Evolutionary conservation across 2,113 vertebrate genomes (phyloP).

Genomic region (Caranx melampygus): DNA sequence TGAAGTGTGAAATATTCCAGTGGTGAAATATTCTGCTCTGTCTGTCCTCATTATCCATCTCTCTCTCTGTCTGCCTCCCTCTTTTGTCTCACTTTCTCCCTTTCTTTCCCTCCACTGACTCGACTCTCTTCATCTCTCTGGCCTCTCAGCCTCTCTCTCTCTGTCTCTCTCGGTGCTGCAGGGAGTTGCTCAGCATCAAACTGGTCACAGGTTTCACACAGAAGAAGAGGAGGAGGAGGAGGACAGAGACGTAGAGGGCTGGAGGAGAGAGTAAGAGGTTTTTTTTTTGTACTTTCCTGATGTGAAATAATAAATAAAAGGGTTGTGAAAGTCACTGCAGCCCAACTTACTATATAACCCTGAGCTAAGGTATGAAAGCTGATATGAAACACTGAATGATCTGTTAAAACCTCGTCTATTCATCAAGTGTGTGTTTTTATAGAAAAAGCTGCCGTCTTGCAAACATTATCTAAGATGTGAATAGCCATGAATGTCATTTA

Average conservation of each 20-base stretch:
- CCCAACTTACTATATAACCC: not conserved
- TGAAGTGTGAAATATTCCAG: conserved; percentile 70
- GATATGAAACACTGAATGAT: conserved; percentile 7
- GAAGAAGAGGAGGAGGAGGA: not conserved
- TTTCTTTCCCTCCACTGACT: conserved; percentile 25
- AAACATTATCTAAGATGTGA: conserved; percentile 25
- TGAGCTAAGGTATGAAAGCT: not conserved
- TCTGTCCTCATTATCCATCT: conserved; percentile 67
- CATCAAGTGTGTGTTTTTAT: conserved; percentile 22
- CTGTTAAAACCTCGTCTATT: conserved; percentile 12
- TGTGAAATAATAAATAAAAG: not conserved
- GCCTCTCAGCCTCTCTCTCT: conserved; percentile 34
- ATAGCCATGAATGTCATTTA: conserved; percentile 22
- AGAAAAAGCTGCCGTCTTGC: conserved; percentile 17
- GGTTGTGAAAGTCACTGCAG: conserved; percentile 5
- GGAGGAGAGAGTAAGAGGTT: not conserved
- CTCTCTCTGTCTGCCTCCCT: conserved; percentile 35
- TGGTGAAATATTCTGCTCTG: conserved; percentile 55
- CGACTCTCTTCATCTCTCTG: conserved; percentile 49
- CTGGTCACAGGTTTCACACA: conserved; percentile 45
- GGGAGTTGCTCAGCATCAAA: conserved; percentile 37
- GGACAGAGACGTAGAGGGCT: not conserved
- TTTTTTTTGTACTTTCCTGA: not conserved
- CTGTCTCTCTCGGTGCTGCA: conserved; percentile 5
- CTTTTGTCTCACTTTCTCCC: conserved; percentile 53